Base-by-base conservation (phyloP, 2,113 vertebrate genomes). In the Rhabdomys dilectus region DNA sequence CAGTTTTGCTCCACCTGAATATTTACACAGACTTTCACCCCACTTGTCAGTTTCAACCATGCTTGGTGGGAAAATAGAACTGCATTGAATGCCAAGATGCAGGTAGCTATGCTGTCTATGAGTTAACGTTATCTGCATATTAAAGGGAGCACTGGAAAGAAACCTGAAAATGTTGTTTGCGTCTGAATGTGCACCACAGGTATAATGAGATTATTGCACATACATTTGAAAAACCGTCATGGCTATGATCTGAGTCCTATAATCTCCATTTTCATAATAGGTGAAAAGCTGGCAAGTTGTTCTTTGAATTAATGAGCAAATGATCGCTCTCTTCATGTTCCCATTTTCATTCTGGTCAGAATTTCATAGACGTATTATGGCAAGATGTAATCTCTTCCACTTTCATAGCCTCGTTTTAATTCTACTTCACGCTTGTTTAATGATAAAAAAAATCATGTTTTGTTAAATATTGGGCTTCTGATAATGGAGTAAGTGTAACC, bases 291-390 rank as follows among this genome's bases (percentile, higher is more conserved):
- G 86, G 22, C 21, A 95, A 93, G 56, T 75, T 93, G 19, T 91
- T 94, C 90, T 89, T 94, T 87, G 93, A 97, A 93, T 95, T 97
- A 97, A 97, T 85, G 91, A 94, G 77, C 58, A 97, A 97, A 94
- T 85, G 77, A 96, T 91, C 70, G 53, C 84, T 93, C 62, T 89
- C 91, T 95, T 94, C 84, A 81, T 42, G 58, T 15, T 91, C n/a
- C 31, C 84, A 45, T 95, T 94, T 96, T 95, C 22, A 91, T 92
- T 94, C 94, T 77, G 82, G 62, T 88, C 51, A 93, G 86, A 96
- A 93, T 94, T 96, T 95, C 84, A 89, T 76, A 93, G 62, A 31
- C 95, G 10, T 81, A 48, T 75, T 78, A 95, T 87, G 48, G 80
- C 1, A 94, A 91, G 91, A 89, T 66, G 13, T 31, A 97, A 91